phyloP scores from a whole-genome alignment of 2,888 invertebrate species.

The Netelia inedita region DNA sequence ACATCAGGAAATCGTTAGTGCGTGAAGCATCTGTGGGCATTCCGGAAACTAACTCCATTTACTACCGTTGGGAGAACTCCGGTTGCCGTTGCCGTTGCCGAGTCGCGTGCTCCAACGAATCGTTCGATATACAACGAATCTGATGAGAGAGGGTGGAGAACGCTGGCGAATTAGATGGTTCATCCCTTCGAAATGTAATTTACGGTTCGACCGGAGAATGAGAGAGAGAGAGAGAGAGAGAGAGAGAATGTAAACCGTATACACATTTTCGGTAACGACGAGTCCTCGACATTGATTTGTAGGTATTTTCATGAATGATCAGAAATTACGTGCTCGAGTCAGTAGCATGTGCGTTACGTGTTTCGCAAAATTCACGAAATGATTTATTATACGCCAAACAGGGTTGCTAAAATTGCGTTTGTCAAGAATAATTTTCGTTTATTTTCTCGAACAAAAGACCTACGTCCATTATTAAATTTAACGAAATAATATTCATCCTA shows the following conservation, averaged over 20 bases:
- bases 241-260: neutral
- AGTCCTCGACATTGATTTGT: slow-evolving; percentile 73
- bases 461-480: no score
- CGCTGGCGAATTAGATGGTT: slow-evolving; percentile 75
- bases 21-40: slow-evolving; percentile 76
- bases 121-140: slow-evolving; percentile 63
- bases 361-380: neutral
- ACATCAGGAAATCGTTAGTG: slow-evolving; percentile 78
- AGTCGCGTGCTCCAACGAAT: slow-evolving; percentile 42
- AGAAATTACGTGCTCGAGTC: slow-evolving; percentile 26
- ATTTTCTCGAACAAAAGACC: no score
- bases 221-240: slow-evolving; percentile 22
- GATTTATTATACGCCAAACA: no score
- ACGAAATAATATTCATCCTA: neutral
- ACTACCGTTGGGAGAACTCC: slow-evolving; percentile 67
- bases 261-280: slow-evolving; percentile 24
- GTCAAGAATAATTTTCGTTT: no score
- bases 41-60: slow-evolving; percentile 80
- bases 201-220: slow-evolving; percentile 69
- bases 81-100: slow-evolving; percentile 54
- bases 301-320: slow-evolving; percentile 23
- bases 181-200: slow-evolving; percentile 77
- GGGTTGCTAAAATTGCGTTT: no score
- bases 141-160: slow-evolving; percentile 49
- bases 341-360: slow-evolving; percentile 9